Conservation (phyloP, 2,888 invertebrate species). For the Drosophila lutescens region DNA sequence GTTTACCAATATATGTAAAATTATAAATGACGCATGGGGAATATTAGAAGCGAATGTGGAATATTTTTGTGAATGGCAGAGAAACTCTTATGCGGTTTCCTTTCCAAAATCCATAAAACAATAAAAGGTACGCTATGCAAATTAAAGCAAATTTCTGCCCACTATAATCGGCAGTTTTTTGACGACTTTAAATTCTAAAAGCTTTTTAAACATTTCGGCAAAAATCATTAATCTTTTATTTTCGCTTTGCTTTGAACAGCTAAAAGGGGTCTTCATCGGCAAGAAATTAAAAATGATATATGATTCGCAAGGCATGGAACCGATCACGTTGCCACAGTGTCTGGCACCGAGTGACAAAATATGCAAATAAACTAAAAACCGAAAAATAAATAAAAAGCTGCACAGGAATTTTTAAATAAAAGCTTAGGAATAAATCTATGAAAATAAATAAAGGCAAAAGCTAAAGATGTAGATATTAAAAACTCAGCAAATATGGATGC, state of each 20-base stretch:
- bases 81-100: constrained; percentile 18
- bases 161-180: constrained; percentile 16
- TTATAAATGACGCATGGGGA: constrained; percentile 8
- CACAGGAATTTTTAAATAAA: constrained; percentile 23
- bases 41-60: constrained; percentile 8
- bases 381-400: constrained; percentile 5
- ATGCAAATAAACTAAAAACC: constrained; percentile 36
- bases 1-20: constrained; percentile 15
- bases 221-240: constrained; percentile 62
- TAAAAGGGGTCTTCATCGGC: constrained; percentile 58
- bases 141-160: constrained; percentile 11
- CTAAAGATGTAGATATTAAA: not conserved
- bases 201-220: constrained; percentile 48
- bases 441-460: constrained; percentile 4
- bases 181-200: constrained; percentile 59
- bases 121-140: constrained; percentile 24
- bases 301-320: constrained; percentile 25
- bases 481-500: not conserved
- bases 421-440: constrained; percentile 17
- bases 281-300: constrained; percentile 45
- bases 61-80: constrained; percentile 21
- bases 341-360: constrained; percentile 65
- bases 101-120: constrained; percentile 31
- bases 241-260: constrained; percentile 52
- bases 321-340: constrained; percentile 59